Conservation (phyloP, 2,113 vertebrate species). For the Percina caprodes region DNA sequence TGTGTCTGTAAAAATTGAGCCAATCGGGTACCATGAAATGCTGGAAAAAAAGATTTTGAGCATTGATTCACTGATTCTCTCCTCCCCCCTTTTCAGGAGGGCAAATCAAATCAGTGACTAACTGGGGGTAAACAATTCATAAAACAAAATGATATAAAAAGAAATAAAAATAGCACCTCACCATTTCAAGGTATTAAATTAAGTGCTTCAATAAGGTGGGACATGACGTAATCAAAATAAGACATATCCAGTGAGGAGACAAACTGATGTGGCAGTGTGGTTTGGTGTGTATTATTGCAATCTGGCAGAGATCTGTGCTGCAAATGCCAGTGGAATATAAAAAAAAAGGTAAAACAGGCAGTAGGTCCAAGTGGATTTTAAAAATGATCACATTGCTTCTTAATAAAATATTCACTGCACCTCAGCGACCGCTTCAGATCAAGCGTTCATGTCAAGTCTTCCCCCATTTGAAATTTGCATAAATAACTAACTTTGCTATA, state of each 20-base stretch:
- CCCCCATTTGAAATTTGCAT: constrained; percentile 45
- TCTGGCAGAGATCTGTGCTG: constrained; percentile 9
- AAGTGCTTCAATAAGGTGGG: constrained; percentile 64
- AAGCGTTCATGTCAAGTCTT: not conserved
- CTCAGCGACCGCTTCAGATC: not conserved
- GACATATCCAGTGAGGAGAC: constrained; percentile 19
- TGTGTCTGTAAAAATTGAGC: not conserved
- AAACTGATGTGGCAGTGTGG: constrained; percentile 33
- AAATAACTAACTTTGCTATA: constrained; percentile 58
- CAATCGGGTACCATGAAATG: not conserved
- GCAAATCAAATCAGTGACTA: not conserved
- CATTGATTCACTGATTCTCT: too few relatives aligned
- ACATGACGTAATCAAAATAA: not conserved
- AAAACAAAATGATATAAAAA: not conserved
- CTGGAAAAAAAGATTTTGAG: not conserved
- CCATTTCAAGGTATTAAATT: constrained; percentile 54
- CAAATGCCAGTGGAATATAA: not conserved
- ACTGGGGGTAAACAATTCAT: constrained; percentile 8
- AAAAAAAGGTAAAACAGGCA: constrained; percentile 11
- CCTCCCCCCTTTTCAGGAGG: too few relatives aligned
- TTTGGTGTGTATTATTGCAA: constrained; percentile 17
- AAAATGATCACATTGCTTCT: constrained; percentile 25
- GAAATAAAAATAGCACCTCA: constrained; percentile 50
- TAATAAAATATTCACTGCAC: constrained; percentile 2
- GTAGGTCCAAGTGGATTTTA: constrained; percentile 62